Percentiles rank a stretch among this genome's conserved stretches.
These are phyloP conservation scores for Myotis planiceps DNA, from an alignment of 2,797 vertebrate genomes.

Conservation along the genomic window DNA sequence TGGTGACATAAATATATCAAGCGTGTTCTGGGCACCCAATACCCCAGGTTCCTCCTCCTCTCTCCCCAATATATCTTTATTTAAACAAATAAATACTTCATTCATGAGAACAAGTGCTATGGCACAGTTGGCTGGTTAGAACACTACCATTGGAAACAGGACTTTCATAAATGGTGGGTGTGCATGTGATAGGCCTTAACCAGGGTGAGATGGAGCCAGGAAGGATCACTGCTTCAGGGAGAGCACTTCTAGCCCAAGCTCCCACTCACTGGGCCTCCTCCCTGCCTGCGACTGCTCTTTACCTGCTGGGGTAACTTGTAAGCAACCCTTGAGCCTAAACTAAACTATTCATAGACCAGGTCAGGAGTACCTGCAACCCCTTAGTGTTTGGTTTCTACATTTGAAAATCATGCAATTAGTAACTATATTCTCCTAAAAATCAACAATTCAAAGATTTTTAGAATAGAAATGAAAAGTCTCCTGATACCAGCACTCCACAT, in stretches of 20 bases:
- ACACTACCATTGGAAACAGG: not conserved
- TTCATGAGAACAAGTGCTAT: not conserved
- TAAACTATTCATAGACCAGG: not conserved
- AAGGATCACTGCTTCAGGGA: not conserved
- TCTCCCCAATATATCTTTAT: not conserved
- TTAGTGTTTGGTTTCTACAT: not conserved
- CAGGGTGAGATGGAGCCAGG: not conserved
- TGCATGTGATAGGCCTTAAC: not conserved
- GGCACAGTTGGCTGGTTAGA: not conserved
- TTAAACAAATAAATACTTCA: not conserved
- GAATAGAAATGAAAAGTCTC: not conserved
- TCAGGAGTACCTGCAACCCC: not conserved
- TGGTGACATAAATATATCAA: not conserved
- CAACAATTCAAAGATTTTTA: not conserved
- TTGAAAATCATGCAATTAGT: not conserved
- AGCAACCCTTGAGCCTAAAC: not conserved
- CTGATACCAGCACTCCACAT: not conserved
- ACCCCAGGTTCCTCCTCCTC: not conserved
- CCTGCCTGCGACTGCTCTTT: not conserved
- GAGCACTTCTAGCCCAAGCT: rapidly evolving
- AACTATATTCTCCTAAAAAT: not conserved
- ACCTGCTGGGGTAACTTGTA: not conserved
- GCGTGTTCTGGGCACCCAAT: not conserved
- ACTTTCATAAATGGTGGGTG: not conserved
- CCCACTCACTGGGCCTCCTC: not conserved